Base-by-base conservation (phyloP, 2,888 invertebrate genomes). In the Heteromyza rotundicornis region DNA sequence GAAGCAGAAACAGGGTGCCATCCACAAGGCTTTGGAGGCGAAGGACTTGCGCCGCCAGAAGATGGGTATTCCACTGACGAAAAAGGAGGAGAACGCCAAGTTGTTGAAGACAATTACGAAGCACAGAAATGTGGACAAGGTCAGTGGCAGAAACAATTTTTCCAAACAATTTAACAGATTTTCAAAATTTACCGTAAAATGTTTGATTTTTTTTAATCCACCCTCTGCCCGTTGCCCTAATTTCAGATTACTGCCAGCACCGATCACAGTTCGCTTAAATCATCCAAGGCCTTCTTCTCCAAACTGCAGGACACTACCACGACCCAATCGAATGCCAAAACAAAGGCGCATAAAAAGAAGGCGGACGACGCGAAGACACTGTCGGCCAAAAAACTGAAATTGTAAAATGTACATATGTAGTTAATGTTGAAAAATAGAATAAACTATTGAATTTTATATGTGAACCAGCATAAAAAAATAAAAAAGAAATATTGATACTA, bases 271-370 rank as follows among this genome's bases (percentile, higher is more conserved):
- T 79, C 85, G 36, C 75, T 89, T 12, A 91, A 89, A 77, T 91
- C 92, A 0, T 93, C 93, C 0, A 91, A 90, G 71, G 89, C 92
- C 0, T 96, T 96, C 87, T 96, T 96, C 84, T 88, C 87, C 55
- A 90, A 93, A 78, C 84, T 96, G 5, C 93, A 96, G 80, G 92
- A 95, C 72, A 88, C 93, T 76, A 88, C 88, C 0, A 81, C 84
- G 14, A 81, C 83, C n/a, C 35, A 60, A 10, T 20, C 64, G 0
- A 22, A 52, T 12, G 19, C 49, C 14, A 40, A 55, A 16, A 14
- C 54, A 17, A 54, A 2, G 22, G 66, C 70, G 32, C 68, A 73
- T 20, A 75, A 70, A 59, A 68, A 68, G 36, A 71, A 70, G 62
- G 68, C 86, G 32, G 85, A 87, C 53, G 85, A 86, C 66, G 75